phyloP scores from a whole-genome alignment of 2,797 vertebrate genomes.

The Urosaurus nigricauda region DNA sequence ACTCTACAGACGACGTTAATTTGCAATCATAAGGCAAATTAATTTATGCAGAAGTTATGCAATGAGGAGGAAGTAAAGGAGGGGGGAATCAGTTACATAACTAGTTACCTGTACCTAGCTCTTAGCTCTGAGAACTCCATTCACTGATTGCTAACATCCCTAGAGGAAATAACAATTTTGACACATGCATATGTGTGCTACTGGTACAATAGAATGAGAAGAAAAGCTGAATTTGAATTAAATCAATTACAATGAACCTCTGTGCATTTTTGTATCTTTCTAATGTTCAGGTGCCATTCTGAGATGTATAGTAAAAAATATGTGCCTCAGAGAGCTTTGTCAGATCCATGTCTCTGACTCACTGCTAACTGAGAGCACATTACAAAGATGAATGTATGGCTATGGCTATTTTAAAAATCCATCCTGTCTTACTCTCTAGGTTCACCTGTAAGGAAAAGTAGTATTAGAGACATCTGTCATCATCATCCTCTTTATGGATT shows the following conservation, averaged over 20 bases:
- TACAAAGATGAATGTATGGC: slow-evolving; percentile 4
- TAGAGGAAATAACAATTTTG: background rate
- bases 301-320: background rate
- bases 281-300: slow-evolving; percentile 4
- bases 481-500: background rate
- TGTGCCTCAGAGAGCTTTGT: background rate
- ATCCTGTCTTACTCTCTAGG: slow-evolving; percentile 11
- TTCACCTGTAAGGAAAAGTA: background rate
- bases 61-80: too few relatives aligned
- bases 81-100: too few relatives aligned
- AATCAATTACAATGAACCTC: background rate
- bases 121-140: background rate
- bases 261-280: background rate
- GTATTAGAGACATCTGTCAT: background rate
- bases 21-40: too few relatives aligned
- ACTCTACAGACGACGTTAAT: too few relatives aligned
- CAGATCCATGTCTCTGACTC: background rate
- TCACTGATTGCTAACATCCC: background rate
- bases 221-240: background rate
- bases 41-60: too few relatives aligned
- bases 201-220: background rate
- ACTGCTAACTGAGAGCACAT: background rate
- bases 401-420: slow-evolving; percentile 17
- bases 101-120: background rate
- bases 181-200: background rate